These are phyloP conservation scores for Scarus forsteni DNA, from an alignment of 2,797 vertebrate species.

Conservation along the genomic window DNA sequence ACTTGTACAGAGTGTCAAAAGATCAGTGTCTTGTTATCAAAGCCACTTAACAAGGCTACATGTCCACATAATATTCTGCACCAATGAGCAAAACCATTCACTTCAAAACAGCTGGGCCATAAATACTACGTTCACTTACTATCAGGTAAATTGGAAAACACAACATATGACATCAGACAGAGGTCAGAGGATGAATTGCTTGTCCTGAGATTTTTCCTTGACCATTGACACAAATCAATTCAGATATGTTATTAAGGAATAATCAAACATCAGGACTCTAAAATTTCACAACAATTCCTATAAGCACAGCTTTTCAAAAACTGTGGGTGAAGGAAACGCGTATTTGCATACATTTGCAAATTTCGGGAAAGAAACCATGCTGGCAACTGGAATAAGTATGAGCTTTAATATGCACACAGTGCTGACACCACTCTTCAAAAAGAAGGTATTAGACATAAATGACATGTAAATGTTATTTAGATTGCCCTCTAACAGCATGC, in stretches of 20 bases:
- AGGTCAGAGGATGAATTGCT: slow-evolving; percentile 29
- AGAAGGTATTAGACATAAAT: slow-evolving; percentile 75
- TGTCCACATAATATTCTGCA: slow-evolving; percentile 9
- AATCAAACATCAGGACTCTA: slow-evolving; percentile 37
- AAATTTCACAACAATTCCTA: slow-evolving; percentile 40
- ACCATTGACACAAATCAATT: slow-evolving; percentile 37
- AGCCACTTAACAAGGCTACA: slow-evolving; percentile 14
- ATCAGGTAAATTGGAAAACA: slow-evolving; percentile 1
- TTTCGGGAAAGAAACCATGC: slow-evolving; percentile 64
- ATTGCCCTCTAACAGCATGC: slow-evolving; percentile 77
- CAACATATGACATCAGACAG: slow-evolving; percentile 2
- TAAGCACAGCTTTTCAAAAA: slow-evolving; percentile 62
- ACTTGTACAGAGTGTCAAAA: too few species aligned
- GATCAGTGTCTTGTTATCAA: slow-evolving; percentile 8
- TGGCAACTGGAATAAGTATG: slow-evolving; percentile 72
- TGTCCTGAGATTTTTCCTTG: slow-evolving; percentile 22
- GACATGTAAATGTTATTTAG: slow-evolving; percentile 82
- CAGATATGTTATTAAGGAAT: slow-evolving; percentile 46
- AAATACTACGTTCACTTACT: background rate
- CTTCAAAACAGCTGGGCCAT: background rate
- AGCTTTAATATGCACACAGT: slow-evolving; percentile 64
- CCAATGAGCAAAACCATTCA: slow-evolving; percentile 5
- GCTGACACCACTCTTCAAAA: slow-evolving; percentile 70
- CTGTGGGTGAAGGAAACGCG: slow-evolving; percentile 51
- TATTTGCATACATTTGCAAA: slow-evolving; percentile 81